Percentiles rank a stretch among this genome's conserved stretches.
These are phyloP conservation scores for Lysiphlebus fabarum DNA, from an alignment of 1,140 invertebrate genomes.

Conservation along the genomic window DNA sequence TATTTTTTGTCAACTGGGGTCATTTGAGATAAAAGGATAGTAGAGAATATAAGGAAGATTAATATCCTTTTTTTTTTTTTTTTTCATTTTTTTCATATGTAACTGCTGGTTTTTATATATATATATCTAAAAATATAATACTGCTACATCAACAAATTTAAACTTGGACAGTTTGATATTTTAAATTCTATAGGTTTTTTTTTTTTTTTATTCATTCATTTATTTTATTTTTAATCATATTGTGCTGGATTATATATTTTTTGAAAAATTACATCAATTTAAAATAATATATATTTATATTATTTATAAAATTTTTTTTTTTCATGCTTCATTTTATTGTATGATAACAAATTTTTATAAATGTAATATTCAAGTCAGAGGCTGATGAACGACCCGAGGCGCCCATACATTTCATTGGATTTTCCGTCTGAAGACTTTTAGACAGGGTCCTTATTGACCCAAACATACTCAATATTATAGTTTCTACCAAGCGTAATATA, in stretches of 20 bases:
- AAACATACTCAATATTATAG: slow-evolving; percentile 34
- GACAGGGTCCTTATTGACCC: slow-evolving; percentile 45
- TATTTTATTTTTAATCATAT: background rate
- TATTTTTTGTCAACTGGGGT: background rate
- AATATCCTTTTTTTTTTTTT: no score
- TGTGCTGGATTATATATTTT: no score
- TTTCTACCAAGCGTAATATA: background rate
- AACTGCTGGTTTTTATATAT: slow-evolving; percentile 20
- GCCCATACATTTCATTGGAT: slow-evolving; percentile 47
- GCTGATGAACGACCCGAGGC: slow-evolving; percentile 28
- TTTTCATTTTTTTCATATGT: background rate
- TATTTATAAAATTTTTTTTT: background rate
- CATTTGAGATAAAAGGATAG: background rate
- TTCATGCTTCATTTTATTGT: background rate
- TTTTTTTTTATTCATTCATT: background rate
- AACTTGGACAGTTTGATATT: background rate
- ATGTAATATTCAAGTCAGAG: no score
- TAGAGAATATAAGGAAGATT: background rate
- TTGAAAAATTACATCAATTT: background rate
- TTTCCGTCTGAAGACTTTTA: slow-evolving; percentile 43
- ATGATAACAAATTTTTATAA: no score
- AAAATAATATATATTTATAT: background rate
- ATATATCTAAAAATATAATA: background rate
- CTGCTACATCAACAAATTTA: background rate
- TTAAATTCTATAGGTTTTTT: no score